Conservation (phyloP, 2,797 vertebrate genomes). For the Dromococcyx pavoninus region DNA sequence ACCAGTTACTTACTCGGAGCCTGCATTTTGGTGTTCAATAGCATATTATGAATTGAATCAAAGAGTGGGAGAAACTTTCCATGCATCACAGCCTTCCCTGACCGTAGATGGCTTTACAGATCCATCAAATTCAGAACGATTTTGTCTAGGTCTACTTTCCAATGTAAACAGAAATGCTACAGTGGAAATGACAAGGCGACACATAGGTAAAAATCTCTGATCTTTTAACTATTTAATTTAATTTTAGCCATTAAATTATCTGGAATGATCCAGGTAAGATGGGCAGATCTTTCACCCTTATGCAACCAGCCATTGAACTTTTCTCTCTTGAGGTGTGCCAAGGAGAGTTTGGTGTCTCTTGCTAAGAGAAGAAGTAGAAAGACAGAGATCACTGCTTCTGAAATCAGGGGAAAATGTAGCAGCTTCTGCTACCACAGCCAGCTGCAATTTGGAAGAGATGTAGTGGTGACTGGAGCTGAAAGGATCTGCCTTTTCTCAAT, state of each 20-base stretch:
- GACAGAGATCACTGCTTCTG: neutral
- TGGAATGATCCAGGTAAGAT: neutral
- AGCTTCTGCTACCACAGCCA: neutral
- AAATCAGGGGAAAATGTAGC: neutral
- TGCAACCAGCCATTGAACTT: neutral
- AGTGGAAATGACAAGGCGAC: conserved; percentile 97
- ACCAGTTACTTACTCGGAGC: conserved; percentile 96
- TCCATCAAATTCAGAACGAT: conserved; percentile 96
- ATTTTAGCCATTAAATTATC: neutral
- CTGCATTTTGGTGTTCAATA: conserved; percentile 99
- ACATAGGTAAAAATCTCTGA: conserved; percentile 81
- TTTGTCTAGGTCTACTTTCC: conserved; percentile 94
- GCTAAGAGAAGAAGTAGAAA: neutral
- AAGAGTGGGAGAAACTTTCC: conserved; percentile 96
- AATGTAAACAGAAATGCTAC: conserved; percentile 97
- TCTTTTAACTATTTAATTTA: neutral
- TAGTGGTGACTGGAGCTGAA: neutral
- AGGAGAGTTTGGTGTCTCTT: neutral
- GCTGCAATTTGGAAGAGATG: neutral
- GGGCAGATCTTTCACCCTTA: neutral
- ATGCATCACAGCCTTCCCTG: conserved; percentile 94
- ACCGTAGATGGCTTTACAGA: conserved; percentile 98
- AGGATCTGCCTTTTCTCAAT: neutral
- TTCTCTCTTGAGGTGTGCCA: neutral
- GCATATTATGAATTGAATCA: conserved; percentile 98